A percentile compares a stretch with the other conserved stretches of the same genome.
These are phyloP conservation scores for Nothobranchius kuhntae DNA, from an alignment of 2,113 vertebrate genomes.

Conservation along the genomic window DNA sequence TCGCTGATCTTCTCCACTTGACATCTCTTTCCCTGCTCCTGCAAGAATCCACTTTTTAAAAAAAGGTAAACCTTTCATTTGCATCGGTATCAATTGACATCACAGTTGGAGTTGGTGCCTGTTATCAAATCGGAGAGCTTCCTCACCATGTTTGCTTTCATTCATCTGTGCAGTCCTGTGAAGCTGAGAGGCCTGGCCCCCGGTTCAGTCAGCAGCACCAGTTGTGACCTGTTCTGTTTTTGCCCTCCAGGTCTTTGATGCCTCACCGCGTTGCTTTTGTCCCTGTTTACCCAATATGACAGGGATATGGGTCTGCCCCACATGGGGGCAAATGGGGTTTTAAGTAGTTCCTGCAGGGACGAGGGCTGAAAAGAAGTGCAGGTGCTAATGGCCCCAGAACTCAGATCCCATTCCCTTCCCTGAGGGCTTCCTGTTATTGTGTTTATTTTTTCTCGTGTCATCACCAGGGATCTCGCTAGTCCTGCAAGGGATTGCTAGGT, in stretches of 20 bases:
- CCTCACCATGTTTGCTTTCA: constrained; percentile 32
- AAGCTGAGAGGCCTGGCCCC: constrained; percentile 30
- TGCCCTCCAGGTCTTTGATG: constrained; percentile 70
- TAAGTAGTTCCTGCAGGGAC: constrained; percentile 67
- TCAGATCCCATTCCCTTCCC: constrained; percentile 50
- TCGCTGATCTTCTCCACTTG: constrained; percentile 18
- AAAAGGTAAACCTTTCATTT: background rate
- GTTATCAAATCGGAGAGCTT: constrained; percentile 3
- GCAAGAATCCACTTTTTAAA: too few relatives aligned
- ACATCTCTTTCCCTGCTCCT: background rate
- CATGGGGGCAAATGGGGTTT: constrained; percentile 68
- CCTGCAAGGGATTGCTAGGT: constrained; percentile 36
- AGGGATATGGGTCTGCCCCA: constrained; percentile 68
- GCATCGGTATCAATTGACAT: background rate
- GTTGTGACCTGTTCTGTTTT: constrained; percentile 73
- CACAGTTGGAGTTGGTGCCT: background rate
- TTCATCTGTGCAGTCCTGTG: constrained; percentile 50
- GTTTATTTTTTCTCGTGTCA: constrained; percentile 74
- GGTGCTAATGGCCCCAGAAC: constrained; percentile 57
- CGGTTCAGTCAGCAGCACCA: constrained; percentile 55
- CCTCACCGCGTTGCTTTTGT: constrained; percentile 63
- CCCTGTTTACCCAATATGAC: constrained; percentile 72
- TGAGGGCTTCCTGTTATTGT: constrained; percentile 59
- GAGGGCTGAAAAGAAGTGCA: constrained; percentile 58
- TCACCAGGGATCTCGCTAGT: constrained; percentile 56